These are phyloP conservation scores for Drosophila helvetica DNA, from an alignment of 2,888 invertebrate species.

Conservation along the genomic window DNA sequence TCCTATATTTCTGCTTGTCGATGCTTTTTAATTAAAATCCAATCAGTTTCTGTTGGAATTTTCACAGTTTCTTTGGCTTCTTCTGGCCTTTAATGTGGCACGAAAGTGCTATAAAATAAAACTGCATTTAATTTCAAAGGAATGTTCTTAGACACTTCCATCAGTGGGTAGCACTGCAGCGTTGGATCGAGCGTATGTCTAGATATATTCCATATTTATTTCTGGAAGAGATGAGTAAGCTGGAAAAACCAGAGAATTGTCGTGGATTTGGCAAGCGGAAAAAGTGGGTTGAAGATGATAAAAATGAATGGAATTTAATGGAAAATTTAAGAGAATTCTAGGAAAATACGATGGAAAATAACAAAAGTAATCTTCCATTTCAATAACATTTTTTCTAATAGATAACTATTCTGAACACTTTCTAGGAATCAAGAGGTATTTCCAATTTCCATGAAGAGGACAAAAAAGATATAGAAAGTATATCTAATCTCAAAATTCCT, in stretches of 20 bases:
- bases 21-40: constrained; percentile 32
- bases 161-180: neutral
- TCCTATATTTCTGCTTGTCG: constrained; percentile 1
- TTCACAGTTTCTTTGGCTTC: neutral
- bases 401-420: too few species aligned
- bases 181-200: too few species aligned
- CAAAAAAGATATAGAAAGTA: neutral
- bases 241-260: neutral
- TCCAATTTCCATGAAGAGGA: neutral
- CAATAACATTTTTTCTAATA: too few species aligned
- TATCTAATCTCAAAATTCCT: neutral
- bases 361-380: too few species aligned
- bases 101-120: neutral
- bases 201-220: neutral
- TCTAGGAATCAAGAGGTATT: too few species aligned
- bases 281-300: neutral
- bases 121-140: neutral
- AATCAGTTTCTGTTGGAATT: constrained; percentile 15
- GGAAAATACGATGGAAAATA: too few species aligned
- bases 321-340: neutral
- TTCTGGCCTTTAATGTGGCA: neutral
- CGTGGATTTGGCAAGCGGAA: neutral
- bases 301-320: neutral
- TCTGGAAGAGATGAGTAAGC: neutral
- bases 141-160: neutral